phyloP scores from a whole-genome alignment of 2,113 vertebrate species.

The Salminus brasiliensis region DNA sequence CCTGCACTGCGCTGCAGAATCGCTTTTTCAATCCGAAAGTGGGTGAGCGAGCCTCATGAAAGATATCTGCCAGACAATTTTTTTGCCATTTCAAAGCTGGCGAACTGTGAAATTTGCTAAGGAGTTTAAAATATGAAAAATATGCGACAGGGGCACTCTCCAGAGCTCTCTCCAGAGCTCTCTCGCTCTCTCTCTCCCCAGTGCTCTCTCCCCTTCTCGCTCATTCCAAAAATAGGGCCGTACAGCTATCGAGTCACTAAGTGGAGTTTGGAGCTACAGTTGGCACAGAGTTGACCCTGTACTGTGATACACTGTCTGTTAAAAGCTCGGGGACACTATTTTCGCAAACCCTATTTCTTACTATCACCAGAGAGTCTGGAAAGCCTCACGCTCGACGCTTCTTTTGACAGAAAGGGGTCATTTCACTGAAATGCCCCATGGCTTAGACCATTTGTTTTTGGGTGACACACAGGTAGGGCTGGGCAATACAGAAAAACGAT shows the following conservation, averaged over 20 bases:
- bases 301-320: background rate
- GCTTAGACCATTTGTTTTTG: no score
- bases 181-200: background rate
- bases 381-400: no score
- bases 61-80: slow-evolving; percentile 33
- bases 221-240: background rate
- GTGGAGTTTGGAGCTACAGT: background rate
- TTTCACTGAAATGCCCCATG: no score
- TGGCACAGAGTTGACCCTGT: background rate
- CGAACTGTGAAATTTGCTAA: slow-evolving; percentile 38
- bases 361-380: no score
- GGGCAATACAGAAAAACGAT: no score
- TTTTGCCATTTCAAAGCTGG: slow-evolving; percentile 38
- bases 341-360: background rate
- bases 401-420: no score
- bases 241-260: background rate
- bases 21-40: slow-evolving; percentile 5
- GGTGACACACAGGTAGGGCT: no score
- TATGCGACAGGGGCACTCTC: background rate
- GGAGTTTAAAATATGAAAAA: slow-evolving; percentile 38
- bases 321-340: background rate
- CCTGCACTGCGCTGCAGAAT: slow-evolving; percentile 20
- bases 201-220: background rate
- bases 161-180: background rate
- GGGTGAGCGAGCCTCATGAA: slow-evolving; percentile 34